These are phyloP conservation scores for Antheraea assamensis DNA, from an alignment of 2,888 invertebrate genomes.

Conservation along the genomic window DNA sequence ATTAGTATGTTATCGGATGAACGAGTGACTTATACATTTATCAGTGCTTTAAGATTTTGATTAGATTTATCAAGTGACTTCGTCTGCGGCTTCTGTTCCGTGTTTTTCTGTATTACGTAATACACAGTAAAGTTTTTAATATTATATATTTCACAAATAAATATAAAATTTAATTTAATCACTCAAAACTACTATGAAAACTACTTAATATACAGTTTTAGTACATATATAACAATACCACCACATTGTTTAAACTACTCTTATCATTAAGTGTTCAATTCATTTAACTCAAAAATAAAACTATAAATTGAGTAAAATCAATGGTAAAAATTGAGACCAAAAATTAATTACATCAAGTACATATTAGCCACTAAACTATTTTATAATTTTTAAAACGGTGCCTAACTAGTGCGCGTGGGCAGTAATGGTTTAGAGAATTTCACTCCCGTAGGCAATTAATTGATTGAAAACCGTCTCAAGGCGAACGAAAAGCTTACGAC, in stretches of 20 bases:
- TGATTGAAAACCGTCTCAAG: neutral
- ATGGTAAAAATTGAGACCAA: neutral
- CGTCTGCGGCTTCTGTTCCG: conserved; percentile 19
- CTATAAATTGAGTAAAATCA: neutral
- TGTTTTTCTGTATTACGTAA: conserved; percentile 6
- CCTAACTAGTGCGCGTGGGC: neutral
- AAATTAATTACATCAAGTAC: neutral
- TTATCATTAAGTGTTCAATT: too few species aligned
- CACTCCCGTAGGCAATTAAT: conserved; percentile 3
- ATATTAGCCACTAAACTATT: neutral
- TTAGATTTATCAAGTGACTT: conserved; percentile 55
- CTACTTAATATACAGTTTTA: too few species aligned
- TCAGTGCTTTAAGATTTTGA: conserved; percentile 59
- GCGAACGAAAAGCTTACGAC: neutral
- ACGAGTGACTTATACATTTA: conserved; percentile 71
- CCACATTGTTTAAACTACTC: too few species aligned
- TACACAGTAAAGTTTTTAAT: conserved; percentile 14
- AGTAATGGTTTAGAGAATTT: neutral
- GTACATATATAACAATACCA: too few species aligned
- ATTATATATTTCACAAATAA: neutral
- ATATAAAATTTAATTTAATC: neutral
- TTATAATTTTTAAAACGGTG: neutral
- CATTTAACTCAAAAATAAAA: too few species aligned
- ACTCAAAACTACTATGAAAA: too few species aligned
- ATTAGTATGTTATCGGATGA: conserved; percentile 72